phyloP scores from a whole-genome alignment of 2,113 vertebrate species.

The Fregata magnificens region DNA sequence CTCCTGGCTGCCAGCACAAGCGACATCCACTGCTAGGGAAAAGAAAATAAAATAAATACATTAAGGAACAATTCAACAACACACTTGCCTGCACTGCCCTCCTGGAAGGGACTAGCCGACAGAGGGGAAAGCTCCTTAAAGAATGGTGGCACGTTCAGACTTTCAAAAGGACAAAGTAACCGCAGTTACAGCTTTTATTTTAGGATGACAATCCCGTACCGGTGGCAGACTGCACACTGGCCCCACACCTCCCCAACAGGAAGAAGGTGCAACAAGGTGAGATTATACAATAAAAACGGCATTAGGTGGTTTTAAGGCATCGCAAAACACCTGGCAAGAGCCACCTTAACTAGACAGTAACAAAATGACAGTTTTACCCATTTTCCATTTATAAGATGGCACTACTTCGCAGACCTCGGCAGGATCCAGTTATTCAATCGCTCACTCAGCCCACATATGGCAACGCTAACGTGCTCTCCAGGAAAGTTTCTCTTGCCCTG shows the following conservation, averaged over 20 bases:
- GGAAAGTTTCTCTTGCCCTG: not conserved
- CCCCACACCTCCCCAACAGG: not conserved
- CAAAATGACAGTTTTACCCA: slow-evolving; percentile 15
- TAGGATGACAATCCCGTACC: fast-evolving
- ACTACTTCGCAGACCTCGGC: not conserved
- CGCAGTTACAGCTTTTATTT: no score
- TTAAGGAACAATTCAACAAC: not conserved
- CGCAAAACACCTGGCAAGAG: not conserved
- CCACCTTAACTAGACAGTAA: not conserved
- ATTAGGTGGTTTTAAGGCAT: fast-evolving
- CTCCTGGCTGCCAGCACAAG: not conserved
- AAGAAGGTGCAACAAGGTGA: not conserved
- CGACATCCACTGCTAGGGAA: fast-evolving
- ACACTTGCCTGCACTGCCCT: fast-evolving
- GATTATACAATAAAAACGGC: fast-evolving
- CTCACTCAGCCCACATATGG: not conserved
- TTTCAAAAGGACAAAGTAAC: not conserved
- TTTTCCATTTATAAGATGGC: slow-evolving; percentile 35
- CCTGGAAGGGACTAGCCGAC: fast-evolving
- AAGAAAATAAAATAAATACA: not conserved
- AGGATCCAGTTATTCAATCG: not conserved
- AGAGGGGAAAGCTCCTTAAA: not conserved
- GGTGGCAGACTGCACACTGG: not conserved
- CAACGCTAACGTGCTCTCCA: not conserved
- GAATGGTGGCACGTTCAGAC: fast-evolving